A percentile compares a stretch with the other conserved stretches of the same genome.
Evolutionary conservation across 64 coral and sea anemone species (phyloP).

Genomic region (Acropora tenuis): DNA sequence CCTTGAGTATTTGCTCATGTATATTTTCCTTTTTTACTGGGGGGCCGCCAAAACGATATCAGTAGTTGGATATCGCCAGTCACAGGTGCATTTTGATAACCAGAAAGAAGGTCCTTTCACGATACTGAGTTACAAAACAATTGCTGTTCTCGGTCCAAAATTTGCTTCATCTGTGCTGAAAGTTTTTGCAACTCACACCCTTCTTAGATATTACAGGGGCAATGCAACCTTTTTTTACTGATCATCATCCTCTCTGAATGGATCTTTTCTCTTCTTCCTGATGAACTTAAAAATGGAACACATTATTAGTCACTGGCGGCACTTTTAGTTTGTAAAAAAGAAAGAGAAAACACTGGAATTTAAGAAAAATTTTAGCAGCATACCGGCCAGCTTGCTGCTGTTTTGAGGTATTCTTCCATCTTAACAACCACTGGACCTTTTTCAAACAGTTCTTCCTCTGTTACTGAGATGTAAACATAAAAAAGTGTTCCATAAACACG

Average conservation of each 20-base stretch:
- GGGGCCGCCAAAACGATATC: too few species aligned
- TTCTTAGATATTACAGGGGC: background rate
- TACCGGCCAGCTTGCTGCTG: constrained; percentile 16
- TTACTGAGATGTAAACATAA: background rate
- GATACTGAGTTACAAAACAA: background rate
- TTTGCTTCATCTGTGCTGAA: background rate
- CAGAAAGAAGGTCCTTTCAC: background rate
- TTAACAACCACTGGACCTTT: constrained; percentile 27
- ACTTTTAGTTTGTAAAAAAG: background rate
- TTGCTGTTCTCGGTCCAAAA: background rate
- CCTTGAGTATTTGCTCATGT: too few species aligned
- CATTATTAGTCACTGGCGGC: too few species aligned
- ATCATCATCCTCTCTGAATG: constrained; percentile 43
- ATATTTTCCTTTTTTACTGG: too few species aligned
- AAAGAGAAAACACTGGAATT: background rate
- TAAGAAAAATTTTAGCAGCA: background rate
- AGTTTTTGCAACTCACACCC: background rate
- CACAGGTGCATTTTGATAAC: too few species aligned
- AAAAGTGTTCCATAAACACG: background rate
- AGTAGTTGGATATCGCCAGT: too few species aligned
- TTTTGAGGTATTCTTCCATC: constrained; percentile 36
- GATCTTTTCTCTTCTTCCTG: constrained; percentile 30
- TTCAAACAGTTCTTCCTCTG: constrained; percentile 24
- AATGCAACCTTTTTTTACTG: background rate
- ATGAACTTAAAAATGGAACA: background rate